These are phyloP conservation scores for Bettongia penicillata DNA, from an alignment of 2,113 vertebrate species.

Conservation along the genomic window DNA sequence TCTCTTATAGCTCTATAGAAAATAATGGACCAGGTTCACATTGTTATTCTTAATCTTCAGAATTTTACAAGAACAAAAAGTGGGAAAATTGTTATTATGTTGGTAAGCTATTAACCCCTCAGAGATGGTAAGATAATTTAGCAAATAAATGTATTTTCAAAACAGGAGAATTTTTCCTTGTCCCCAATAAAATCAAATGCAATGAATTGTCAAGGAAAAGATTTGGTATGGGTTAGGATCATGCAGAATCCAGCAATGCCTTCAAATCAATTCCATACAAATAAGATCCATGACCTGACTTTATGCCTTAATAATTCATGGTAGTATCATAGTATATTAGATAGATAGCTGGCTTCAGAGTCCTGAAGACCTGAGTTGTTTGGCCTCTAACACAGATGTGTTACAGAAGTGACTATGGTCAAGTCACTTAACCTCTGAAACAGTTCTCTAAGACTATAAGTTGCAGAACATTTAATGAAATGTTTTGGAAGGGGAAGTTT, in stretches of 20 bases:
- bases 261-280: conserved; percentile 22
- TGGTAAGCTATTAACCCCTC: not conserved
- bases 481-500: not conserved
- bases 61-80: not conserved
- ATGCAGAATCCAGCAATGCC: not conserved
- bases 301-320: not conserved
- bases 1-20: not conserved
- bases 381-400: too few relatives aligned
- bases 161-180: not conserved
- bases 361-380: not conserved
- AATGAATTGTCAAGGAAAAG: not conserved
- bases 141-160: conserved; percentile 22
- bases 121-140: not conserved
- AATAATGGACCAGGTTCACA: not conserved
- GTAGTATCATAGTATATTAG: not conserved
- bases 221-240: not conserved
- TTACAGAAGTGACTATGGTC: not conserved
- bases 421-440: not conserved
- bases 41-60: not conserved
- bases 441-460: not conserved
- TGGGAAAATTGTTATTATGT: not conserved
- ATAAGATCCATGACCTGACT: not conserved
- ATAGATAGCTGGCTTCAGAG: not conserved
- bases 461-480: not conserved
- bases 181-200: conserved; percentile 12